These are phyloP conservation scores for Oligia strigilis DNA, from an alignment of 2,888 invertebrate genomes.

Conservation along the genomic window DNA sequence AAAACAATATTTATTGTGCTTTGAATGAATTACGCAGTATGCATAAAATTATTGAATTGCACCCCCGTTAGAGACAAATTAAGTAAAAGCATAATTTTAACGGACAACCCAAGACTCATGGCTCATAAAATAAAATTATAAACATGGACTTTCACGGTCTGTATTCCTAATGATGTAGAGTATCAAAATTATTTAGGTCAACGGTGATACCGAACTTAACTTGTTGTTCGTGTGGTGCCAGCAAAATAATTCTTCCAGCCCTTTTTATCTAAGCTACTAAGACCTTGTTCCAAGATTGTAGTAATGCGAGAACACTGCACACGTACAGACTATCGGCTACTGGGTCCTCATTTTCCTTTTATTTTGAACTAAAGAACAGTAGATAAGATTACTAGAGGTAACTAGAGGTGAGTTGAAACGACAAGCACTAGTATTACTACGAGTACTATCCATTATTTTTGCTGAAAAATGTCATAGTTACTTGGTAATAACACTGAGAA, in stretches of 20 bases:
- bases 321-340: constrained; percentile 16
- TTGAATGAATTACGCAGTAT: neutral
- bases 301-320: constrained; percentile 26
- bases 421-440: constrained; percentile 27
- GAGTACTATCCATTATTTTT: constrained; percentile 25
- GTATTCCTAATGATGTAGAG: neutral
- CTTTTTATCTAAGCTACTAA: constrained; percentile 10
- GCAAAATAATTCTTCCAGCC: neutral
- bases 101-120: neutral
- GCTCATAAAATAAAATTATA: neutral
- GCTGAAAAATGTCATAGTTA: constrained; percentile 50
- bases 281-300: constrained; percentile 27
- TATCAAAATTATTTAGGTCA: neutral
- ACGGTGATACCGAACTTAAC: neutral
- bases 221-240: neutral
- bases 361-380: constrained; percentile 11
- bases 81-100: neutral
- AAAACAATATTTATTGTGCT: neutral
- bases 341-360: constrained; percentile 24
- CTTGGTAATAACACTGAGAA: constrained; percentile 42
- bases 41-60: neutral
- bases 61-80: too few species aligned
- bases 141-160: neutral
- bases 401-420: constrained; percentile 16
- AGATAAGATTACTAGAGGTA: constrained; percentile 25